phyloP scores from a whole-genome alignment of 2,113 vertebrate genomes.

The Numenius arquata region DNA sequence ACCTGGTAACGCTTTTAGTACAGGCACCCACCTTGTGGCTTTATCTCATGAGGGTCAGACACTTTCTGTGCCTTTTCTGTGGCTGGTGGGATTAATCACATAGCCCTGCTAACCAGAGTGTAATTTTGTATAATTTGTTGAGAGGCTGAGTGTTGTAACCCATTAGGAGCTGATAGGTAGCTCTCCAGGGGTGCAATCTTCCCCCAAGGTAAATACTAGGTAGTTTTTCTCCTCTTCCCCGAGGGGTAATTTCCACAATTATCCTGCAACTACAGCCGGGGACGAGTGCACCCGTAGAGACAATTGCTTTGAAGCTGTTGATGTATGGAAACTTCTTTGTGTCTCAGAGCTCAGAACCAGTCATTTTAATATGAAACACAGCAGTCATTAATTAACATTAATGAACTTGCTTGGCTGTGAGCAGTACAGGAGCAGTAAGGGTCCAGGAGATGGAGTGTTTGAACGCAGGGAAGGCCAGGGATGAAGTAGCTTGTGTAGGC shows the following conservation, averaged over 20 bases:
- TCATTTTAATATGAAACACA: conserved; percentile 58
- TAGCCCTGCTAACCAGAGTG: background rate
- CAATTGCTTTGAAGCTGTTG: conserved; percentile 42
- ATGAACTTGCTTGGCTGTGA: conserved; percentile 11
- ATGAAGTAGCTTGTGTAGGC: background rate
- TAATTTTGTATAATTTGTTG: conserved; percentile 11
- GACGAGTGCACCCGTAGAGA: background rate
- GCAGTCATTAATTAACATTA: conserved; percentile 61
- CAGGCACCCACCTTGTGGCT: background rate
- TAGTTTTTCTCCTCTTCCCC: background rate
- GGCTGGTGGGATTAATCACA: background rate
- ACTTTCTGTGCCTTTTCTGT: background rate
- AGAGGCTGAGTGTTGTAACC: background rate
- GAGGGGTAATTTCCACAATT: background rate
- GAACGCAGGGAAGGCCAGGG: background rate
- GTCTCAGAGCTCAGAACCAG: background rate
- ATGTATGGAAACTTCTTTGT: conserved; percentile 44
- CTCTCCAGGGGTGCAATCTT: background rate
- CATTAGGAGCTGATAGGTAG: background rate
- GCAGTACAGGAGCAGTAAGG: background rate
- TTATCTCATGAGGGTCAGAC: background rate
- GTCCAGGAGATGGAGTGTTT: background rate
- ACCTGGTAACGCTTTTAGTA: background rate
- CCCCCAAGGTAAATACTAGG: background rate
- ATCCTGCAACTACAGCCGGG: background rate